A percentile compares a stretch with the other conserved stretches of the same genome.
These are phyloP conservation scores for Erythrocebus patas DNA, from an alignment of 2,113 vertebrate species.

Conservation along the genomic window DNA sequence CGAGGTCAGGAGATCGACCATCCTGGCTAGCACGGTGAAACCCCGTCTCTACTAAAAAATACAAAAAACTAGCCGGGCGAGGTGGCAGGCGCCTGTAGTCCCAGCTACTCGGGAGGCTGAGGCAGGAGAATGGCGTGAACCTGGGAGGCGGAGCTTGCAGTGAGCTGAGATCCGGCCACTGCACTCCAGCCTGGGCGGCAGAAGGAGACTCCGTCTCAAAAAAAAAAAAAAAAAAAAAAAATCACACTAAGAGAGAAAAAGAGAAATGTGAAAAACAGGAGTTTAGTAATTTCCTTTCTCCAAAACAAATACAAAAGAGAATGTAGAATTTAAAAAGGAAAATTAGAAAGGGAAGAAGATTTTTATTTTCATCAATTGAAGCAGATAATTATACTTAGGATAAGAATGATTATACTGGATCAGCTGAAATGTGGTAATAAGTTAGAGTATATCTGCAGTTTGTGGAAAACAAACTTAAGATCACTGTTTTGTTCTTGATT, in stretches of 20 bases:
- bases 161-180: too few relatives aligned
- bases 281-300: not conserved
- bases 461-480: slow-evolving; percentile 18
- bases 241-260: not conserved
- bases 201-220: too few relatives aligned
- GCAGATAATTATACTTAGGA: not conserved
- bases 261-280: not conserved
- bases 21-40: too few relatives aligned
- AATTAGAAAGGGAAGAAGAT: not conserved
- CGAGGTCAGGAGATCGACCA: too few relatives aligned
- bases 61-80: too few relatives aligned
- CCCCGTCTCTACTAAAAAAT: too few relatives aligned
- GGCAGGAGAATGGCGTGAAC: too few relatives aligned
- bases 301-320: not conserved
- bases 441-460: not conserved
- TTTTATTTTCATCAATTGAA: not conserved
- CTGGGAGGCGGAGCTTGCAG: too few relatives aligned
- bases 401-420: not conserved
- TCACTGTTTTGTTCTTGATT: not conserved
- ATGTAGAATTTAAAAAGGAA: not conserved
- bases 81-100: too few relatives aligned
- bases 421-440: not conserved
- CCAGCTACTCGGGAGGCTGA: too few relatives aligned
- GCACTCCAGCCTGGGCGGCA: too few relatives aligned
- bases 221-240: not conserved